Percentiles rank a stretch among this genome's conserved stretches.
Evolutionary conservation across 2,797 vertebrate genomes (phyloP).

Genomic region (Petrocephalus sullivani): DNA sequence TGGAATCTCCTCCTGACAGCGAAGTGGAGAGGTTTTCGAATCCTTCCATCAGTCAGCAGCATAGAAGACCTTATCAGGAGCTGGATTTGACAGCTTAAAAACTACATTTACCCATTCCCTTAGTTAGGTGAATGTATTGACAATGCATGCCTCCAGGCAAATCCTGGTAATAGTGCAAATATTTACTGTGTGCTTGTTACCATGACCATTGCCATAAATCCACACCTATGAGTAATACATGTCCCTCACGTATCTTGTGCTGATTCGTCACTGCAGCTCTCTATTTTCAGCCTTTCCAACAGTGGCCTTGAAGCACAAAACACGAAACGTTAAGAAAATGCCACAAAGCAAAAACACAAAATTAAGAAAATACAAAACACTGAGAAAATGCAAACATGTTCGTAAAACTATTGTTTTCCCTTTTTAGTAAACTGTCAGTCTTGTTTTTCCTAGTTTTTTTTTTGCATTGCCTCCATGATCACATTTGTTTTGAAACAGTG

Average conservation of each 20-base stretch:
- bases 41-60: neutral
- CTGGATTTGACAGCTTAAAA: neutral
- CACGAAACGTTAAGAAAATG: neutral
- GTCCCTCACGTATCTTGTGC: neutral
- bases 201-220: neutral
- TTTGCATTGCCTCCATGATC: neutral
- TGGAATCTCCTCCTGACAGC: neutral
- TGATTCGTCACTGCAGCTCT: neutral
- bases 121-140: neutral
- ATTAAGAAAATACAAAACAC: neutral
- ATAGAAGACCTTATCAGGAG: neutral
- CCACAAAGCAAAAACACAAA: neutral
- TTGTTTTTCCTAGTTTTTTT: neutral
- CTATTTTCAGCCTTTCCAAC: neutral
- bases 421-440: neutral
- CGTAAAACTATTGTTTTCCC: neutral
- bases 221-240: neutral
- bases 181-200: neutral
- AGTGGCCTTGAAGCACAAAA: neutral
- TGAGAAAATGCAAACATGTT: neutral
- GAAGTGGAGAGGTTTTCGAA: neutral
- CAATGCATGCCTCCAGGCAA: neutral
- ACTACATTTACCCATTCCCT: slow-evolving; percentile 3
- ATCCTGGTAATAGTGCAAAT: neutral
- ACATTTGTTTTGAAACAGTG: neutral